Evolutionary conservation across 2,888 invertebrate species (phyloP), one percentile per base, ranked within the genome.

Genomic region (Barypeithes pellucidus): DNA sequence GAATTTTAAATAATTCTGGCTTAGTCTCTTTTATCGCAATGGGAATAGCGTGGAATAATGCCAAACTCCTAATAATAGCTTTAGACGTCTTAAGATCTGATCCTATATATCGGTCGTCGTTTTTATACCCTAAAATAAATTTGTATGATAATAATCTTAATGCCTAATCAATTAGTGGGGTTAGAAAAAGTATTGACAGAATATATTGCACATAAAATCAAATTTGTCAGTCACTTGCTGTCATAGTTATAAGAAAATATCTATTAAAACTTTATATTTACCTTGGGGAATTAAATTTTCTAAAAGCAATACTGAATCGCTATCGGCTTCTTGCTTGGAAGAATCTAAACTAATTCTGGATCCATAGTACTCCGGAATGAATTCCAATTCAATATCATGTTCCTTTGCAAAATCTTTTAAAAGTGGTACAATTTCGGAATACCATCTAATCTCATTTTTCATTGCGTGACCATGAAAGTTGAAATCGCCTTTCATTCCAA

Each of bases 21-120:
- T 72, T 69, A 11, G 54, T 60, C 7, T 57, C 9, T 47, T 75
- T 75, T 11, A 75, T 57, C 2, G 65, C 75, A n/a, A 75, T 43
- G 9, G 71, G 71, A 16, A 39, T 52, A 2, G 70, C 72, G 20
- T 75, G 72, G 22, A 75, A 72, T 29, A 57, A 16, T 18, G 75
- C 59, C 9, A 75, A 33, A 11, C 29, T 41, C 45, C 65, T 66
- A 14, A 75, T 29, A 33, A 72, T 45, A 5, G 60, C 16, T 52
- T 73, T 75, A 11, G 69, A 60, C n/a, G 70, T 70, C 4, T 66
- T 59, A 20, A 75, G 20, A 22, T 75, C 67, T 29, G 52, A 72
- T 14, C 75, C 75, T 11, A 67, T 47, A 12, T 59, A 43, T 22
- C 70, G 33, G 12, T 75, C 72, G 45, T 67, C 47, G 16, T 47